A percentile compares a stretch with the other conserved stretches of the same genome.
These are phyloP conservation scores for Oreocharis arfaki DNA, from an alignment of 2,113 vertebrate genomes.

Conservation along the genomic window DNA sequence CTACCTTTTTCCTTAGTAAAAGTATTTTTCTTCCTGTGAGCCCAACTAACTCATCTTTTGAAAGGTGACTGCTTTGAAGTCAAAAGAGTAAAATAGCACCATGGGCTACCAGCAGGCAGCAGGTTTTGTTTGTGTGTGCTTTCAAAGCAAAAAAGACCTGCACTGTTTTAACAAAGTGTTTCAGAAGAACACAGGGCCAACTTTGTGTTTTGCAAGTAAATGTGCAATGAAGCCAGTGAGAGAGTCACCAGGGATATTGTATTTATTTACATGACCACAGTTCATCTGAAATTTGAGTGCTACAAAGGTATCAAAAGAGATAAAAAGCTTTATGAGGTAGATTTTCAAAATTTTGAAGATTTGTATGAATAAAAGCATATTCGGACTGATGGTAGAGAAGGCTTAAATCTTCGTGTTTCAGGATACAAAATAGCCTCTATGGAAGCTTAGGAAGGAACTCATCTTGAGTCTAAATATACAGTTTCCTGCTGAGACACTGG, in stretches of 20 bases:
- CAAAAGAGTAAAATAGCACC: background rate
- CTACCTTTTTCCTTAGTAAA: background rate
- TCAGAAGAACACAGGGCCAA: background rate
- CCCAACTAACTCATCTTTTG: background rate
- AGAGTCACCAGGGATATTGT: background rate
- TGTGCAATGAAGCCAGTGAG: background rate
- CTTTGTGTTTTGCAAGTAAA: conserved; percentile 1
- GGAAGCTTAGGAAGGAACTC: background rate
- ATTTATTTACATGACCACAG: background rate
- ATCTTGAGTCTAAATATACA: background rate
- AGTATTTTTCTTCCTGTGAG: background rate
- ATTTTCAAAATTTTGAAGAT: background rate
- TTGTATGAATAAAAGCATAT: background rate
- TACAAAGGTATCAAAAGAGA: background rate
- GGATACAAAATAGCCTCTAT: background rate
- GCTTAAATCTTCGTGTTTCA: background rate
- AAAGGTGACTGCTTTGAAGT: conserved; percentile 2
- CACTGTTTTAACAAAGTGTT: background rate
- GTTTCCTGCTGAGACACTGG: background rate
- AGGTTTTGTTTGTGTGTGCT: background rate
- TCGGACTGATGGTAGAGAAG: background rate
- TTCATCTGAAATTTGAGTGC: background rate
- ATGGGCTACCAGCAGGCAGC: background rate
- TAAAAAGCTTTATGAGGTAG: background rate
- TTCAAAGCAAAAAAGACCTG: background rate